Percentiles rank a stretch among this genome's conserved stretches.
Conservation (phyloP, 2,113 vertebrate species). For the Chaetura pelagica region DNA sequence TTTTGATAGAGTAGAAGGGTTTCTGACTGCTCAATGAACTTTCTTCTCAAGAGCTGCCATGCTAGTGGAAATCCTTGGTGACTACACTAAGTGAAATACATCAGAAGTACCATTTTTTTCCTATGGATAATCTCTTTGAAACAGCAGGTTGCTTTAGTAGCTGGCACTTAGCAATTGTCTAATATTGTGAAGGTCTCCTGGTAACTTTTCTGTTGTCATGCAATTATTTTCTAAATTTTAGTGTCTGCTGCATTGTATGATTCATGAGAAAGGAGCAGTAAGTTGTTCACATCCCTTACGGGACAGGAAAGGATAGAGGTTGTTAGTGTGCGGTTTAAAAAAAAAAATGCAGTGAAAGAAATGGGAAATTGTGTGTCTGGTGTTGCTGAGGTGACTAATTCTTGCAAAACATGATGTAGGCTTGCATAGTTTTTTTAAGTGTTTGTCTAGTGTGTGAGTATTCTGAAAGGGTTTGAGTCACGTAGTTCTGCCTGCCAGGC, state of each 20-base stretch:
- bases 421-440: not conserved
- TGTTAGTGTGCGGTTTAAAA: not conserved
- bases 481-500: not conserved
- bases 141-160: not conserved
- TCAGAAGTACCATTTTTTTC: not conserved
- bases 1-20: not conserved
- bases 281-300: not conserved
- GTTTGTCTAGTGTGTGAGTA: not conserved
- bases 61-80: not conserved
- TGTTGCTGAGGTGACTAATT: slow-evolving; percentile 30
- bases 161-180: not conserved
- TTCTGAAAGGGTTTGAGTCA: not conserved
- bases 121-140: not conserved
- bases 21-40: not conserved
- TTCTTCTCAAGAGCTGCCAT: not conserved
- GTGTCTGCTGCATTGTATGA: not conserved
- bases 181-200: not conserved
- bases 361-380: not conserved
- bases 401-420: not conserved
- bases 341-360: not conserved
- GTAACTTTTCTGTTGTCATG: not conserved
- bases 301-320: slow-evolving; percentile 1
- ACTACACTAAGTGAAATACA: not conserved
- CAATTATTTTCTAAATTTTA: not conserved
- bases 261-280: not conserved